These are phyloP conservation scores for Syrmaticus mikado DNA, from an alignment of 2,113 vertebrate genomes.

Conservation along the genomic window DNA sequence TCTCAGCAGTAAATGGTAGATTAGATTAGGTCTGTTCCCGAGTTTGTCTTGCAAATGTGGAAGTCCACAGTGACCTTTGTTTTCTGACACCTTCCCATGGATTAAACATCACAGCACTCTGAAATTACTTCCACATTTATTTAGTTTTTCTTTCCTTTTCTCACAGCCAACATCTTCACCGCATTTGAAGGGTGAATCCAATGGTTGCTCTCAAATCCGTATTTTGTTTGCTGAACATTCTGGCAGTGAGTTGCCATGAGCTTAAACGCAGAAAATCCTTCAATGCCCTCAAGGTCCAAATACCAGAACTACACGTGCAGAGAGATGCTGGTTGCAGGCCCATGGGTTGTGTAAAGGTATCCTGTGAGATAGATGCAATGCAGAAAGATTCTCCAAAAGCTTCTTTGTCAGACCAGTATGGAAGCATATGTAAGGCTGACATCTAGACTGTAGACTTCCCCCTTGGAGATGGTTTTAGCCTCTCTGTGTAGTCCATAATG, in stretches of 20 bases:
- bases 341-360: fast-evolving
- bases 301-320: not conserved
- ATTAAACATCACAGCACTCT: not conserved
- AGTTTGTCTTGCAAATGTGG: not conserved
- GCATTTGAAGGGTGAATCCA: not conserved
- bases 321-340: not conserved
- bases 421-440: not conserved
- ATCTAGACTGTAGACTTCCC: not conserved
- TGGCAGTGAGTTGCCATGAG: not conserved
- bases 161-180: not conserved
- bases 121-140: not conserved
- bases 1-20: not conserved
- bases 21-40: not conserved
- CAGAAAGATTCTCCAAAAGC: not conserved
- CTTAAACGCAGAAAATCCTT: not conserved
- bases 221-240: not conserved
- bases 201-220: not conserved
- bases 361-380: not conserved
- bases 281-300: not conserved
- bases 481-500: too few relatives aligned
- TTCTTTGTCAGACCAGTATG: not conserved
- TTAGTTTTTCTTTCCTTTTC: not conserved
- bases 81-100: not conserved
- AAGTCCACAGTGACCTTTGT: not conserved
- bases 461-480: not conserved